Percentiles rank a stretch among this genome's conserved stretches.
phyloP scores from a whole-genome alignment of 1,140 invertebrate species.

The Saccostrea echinata region DNA sequence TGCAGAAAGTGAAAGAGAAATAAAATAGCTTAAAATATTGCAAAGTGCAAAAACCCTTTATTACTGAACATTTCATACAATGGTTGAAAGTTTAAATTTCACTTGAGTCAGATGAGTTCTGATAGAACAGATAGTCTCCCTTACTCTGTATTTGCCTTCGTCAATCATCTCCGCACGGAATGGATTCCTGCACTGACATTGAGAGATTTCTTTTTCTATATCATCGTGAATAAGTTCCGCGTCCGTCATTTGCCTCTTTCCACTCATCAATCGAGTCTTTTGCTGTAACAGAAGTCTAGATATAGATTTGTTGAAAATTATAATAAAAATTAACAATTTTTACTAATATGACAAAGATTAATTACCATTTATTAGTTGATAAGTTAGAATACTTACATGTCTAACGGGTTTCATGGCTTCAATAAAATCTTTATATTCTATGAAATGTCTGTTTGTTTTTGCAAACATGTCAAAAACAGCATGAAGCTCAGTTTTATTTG shows the following conservation, averaged over 20 bases:
- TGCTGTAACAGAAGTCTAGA: conserved; percentile 57
- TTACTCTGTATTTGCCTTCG: conserved; percentile 98
- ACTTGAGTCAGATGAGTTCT: not conserved
- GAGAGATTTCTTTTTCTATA: conserved; percentile 93
- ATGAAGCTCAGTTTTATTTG: conserved; percentile 97
- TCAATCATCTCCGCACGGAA: conserved; percentile 98
- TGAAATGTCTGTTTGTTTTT: conserved; percentile 93
- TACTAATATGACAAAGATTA: not conserved
- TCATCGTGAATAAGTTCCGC: conserved; percentile 93
- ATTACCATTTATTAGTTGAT: not conserved
- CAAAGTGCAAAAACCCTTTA: too few relatives aligned
- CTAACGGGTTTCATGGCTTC: conserved; percentile 92
- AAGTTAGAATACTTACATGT: conserved; percentile 64
- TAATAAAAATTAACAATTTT: not conserved
- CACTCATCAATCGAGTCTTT: conserved; percentile 65
- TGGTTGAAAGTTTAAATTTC: not conserved
- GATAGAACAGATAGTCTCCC: conserved; percentile 64
- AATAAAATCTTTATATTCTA: conserved; percentile 99
- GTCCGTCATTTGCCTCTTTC: conserved; percentile 71
- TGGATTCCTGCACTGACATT: conserved; percentile 98
- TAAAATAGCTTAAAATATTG: not conserved
- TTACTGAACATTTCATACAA: not conserved
- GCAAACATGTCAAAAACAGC: conserved; percentile 99
- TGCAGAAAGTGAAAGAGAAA: not conserved
- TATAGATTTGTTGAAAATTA: not conserved